These are phyloP conservation scores for Dasypogon diadema DNA, from an alignment of 2,888 invertebrate genomes.

Conservation along the genomic window DNA sequence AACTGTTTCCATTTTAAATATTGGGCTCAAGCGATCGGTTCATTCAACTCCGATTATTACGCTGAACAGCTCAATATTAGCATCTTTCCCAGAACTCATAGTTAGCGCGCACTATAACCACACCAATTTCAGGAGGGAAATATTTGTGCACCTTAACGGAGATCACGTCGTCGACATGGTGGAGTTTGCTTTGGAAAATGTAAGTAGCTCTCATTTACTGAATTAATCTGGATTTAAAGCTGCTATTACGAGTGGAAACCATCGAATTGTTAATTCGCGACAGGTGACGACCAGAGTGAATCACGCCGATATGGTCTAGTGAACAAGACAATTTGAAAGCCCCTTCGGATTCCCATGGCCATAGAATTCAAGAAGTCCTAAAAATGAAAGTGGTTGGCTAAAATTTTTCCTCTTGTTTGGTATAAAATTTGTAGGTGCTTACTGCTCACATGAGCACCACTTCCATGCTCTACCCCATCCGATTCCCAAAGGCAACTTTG, in stretches of 20 bases:
- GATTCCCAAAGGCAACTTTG: not conserved
- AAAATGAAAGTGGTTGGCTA: not conserved
- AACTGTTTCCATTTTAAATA: not conserved
- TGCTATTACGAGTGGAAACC: too few species aligned
- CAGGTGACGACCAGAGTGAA: slow-evolving; percentile 11
- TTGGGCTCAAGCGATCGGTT: slow-evolving; percentile 20
- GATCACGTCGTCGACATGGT: slow-evolving; percentile 60
- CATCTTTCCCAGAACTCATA: slow-evolving; percentile 48
- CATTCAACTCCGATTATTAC: slow-evolving; percentile 33
- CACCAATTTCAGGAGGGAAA: slow-evolving; percentile 2
- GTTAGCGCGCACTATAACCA: not conserved
- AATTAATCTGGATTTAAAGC: not conserved
- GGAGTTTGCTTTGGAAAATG: slow-evolving; percentile 65
- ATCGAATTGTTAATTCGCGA: not conserved
- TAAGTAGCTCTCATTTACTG: slow-evolving; percentile 58
- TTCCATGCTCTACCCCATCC: not conserved
- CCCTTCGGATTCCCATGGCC: too few species aligned
- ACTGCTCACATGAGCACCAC: not conserved
- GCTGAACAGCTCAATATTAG: slow-evolving; percentile 16
- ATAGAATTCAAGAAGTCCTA: not conserved
- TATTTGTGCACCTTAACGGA: slow-evolving; percentile 12
- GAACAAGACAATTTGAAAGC: not conserved
- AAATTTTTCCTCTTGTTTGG: too few species aligned
- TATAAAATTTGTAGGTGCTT: too few species aligned
- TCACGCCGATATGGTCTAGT: slow-evolving; percentile 33